These are phyloP conservation scores for Halictus ligatus DNA, from an alignment of 2,888 invertebrate species.

Conservation along the genomic window DNA sequence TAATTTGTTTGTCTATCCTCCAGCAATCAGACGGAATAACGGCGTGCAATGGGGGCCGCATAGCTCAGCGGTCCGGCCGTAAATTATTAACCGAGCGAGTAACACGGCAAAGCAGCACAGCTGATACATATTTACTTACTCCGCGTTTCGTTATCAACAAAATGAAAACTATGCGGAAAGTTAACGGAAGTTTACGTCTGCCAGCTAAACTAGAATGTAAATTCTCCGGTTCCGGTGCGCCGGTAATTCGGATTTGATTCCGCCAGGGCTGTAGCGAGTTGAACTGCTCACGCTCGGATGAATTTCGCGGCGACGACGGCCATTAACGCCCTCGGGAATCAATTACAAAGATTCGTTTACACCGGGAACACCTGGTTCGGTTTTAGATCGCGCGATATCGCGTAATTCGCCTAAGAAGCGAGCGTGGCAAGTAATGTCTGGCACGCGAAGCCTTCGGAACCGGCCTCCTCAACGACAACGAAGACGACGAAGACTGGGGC, in stretches of 20 bases:
- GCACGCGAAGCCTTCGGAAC: background rate
- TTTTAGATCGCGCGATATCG: background rate
- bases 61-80: background rate
- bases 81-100: background rate
- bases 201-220: background rate
- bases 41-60: background rate
- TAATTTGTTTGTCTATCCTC: background rate
- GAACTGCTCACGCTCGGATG: background rate
- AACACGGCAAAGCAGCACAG: background rate
- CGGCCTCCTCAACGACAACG: background rate
- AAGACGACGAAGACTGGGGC: background rate
- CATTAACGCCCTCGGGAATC: background rate
- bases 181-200: conserved; percentile 12
- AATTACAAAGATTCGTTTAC: conserved; percentile 2
- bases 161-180: conserved; percentile 7
- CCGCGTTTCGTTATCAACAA: conserved; percentile 1
- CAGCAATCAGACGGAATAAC: background rate
- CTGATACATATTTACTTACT: conserved; percentile 8
- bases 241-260: background rate
- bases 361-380: background rate
- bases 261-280: background rate
- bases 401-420: background rate
- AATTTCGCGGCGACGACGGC: background rate
- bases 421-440: background rate
- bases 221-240: background rate